Conservation (phyloP, 2,797 vertebrate species). For the Carapus acus region DNA sequence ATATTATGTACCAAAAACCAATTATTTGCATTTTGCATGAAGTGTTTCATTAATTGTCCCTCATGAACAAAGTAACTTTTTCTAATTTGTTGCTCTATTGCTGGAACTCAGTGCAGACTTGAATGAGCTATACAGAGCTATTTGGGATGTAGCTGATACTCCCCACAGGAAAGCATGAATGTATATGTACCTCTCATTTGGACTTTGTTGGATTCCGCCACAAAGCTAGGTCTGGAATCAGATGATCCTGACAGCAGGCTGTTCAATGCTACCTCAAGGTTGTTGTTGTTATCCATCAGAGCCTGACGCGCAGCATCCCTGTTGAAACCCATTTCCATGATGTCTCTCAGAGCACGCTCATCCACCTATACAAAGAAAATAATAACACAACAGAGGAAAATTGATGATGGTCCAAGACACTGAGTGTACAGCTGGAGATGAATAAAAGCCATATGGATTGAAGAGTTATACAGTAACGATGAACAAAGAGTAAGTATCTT, state of each 20-base stretch:
- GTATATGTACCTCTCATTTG: constrained; percentile 79
- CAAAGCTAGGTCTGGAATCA: constrained; percentile 72
- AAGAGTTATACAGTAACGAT: constrained; percentile 1
- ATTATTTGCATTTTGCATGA: no score
- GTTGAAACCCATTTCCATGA: constrained; percentile 99
- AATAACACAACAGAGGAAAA: constrained; percentile 6
- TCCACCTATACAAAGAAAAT: constrained; percentile 78
- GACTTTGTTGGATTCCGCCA: constrained; percentile 67
- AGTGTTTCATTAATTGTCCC: no score
- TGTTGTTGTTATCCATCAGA: constrained; percentile 95
- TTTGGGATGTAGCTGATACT: neutral
- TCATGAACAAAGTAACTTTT: no score
- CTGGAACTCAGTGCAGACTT: no score
- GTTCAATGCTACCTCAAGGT: constrained; percentile 91
- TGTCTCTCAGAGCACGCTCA: constrained; percentile 90
- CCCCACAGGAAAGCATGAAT: neutral
- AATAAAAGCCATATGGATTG: neutral
- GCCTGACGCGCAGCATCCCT: constrained; percentile 91
- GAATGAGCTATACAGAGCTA: no score
- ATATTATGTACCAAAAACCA: no score
- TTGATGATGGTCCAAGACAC: neutral
- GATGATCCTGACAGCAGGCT: constrained; percentile 81
- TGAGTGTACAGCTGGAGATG: neutral
- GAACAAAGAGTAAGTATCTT: neutral
- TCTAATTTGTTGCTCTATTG: no score